Evolutionary conservation across 53 echinoderm and acorn worm species (phyloP), one percentile per base, ranked within the genome.

Genomic region (Arbacia lixula): DNA sequence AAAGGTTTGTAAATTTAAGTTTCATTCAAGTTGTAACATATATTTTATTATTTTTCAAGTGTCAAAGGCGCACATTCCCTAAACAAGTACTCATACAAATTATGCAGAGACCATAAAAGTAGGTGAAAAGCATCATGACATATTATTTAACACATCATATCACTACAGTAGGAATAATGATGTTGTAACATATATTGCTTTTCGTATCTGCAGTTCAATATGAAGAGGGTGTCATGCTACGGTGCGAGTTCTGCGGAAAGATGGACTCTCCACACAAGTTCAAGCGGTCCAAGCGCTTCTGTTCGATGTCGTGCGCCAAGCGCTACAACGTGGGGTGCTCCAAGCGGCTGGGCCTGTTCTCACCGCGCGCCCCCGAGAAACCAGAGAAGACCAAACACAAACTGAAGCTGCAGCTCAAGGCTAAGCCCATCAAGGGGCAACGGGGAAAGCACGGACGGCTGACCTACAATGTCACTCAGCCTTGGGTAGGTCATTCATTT

Each of bases 321-420:
- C 91, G 94, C 20, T 97, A 97, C 90, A 97, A 97, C 69, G 98
- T 97, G 27, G 94, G 97, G 79, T 97, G 97, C 84, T 87, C 86
- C 54, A 97, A 94, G 90, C 78, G 92, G 22, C 88, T 97, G 12
- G 97, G 97, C 6, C 88, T 97, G 35, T 97, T 97, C 74, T 87
- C 91, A 32, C 97, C 97, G 1, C 78, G 86, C 50, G 83, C 91
- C 53, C 83, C 86, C 17, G 85, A 86, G 24, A 93, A 97, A 28
- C 89, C 87, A 12, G 87, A 91, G 83, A 81, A 88, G 39, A 69
- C 86, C n/a, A 96, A 87, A 53, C 91, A 97, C 37, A 91, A 88
- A 33, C 57, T 94, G 92, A 97, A 93, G 53, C 74, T 89, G 20
- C 91, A 94, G 78, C 85, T 89, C 25, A 94, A 91, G 75, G 93